A percentile compares a stretch with the other conserved stretches of the same genome.
Conservation (phyloP, 2,113 vertebrate genomes). For the Pluvialis apricaria region DNA sequence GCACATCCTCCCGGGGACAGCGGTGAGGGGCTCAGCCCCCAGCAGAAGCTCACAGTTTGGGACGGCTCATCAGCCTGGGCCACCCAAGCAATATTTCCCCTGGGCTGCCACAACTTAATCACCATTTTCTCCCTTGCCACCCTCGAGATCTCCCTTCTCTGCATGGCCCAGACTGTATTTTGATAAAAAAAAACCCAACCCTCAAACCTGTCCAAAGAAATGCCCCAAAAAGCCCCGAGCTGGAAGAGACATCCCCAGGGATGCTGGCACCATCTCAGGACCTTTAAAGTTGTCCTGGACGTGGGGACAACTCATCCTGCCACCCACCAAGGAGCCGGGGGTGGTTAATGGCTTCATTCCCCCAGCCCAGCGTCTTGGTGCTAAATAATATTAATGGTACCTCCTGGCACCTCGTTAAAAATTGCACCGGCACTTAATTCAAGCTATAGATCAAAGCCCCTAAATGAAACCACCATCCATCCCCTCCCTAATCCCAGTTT, state of each 20-base stretch:
- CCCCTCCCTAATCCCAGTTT: slow-evolving; percentile 26
- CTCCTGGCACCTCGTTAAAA: background rate
- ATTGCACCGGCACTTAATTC: background rate
- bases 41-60: background rate
- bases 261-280: background rate
- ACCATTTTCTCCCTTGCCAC: background rate
- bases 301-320: background rate
- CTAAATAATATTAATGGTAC: background rate
- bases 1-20: background rate
- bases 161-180: background rate
- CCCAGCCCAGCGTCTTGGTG: background rate
- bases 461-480: slow-evolving; percentile 16
- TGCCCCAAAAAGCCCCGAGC: background rate
- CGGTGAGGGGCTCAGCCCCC: rapidly evolving
- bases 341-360: background rate
- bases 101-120: background rate
- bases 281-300: background rate
- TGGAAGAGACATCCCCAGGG: background rate
- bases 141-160: background rate
- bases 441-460: background rate
- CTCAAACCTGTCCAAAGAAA: background rate
- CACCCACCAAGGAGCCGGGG: background rate
- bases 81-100: background rate
- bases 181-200: background rate
- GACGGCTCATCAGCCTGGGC: background rate